Evolutionary conservation across 2,113 vertebrate genomes (phyloP), one percentile per base, ranked within the genome.

Genomic region (Stigmatopora argus): DNA sequence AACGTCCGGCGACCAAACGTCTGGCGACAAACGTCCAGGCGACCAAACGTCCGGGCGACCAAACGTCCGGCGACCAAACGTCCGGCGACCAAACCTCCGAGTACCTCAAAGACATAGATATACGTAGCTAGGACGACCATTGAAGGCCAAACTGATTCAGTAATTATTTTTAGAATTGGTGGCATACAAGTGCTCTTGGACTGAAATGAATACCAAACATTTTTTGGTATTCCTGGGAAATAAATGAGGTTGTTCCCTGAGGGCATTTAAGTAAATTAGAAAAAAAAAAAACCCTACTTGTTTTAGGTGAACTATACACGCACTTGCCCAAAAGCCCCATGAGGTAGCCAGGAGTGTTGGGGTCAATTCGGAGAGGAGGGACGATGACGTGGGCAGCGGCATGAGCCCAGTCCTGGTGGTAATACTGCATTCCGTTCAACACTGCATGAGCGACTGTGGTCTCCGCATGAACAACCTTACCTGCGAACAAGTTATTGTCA

Each of bases 241-340:
- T 7, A 7, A 41, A 41, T 41, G 6, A 8, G 38, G 9, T 41
- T 41, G 38, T 41, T 41, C 38, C 38, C 7, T 8, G 38, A 41
- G 38, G 38, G 38, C 2, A 41, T 41, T 41, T 41, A 41, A 41
- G 7, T 41, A 41, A 41, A 41, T 41, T 41, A 4, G 38, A 4
- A 41, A 41, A 9, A 38, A 38, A n/a, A 31, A 31, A 31, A 31
- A 31, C 26, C 26, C 26, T 31, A 2, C 26, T 31, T 65, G 15
- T 52, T 13, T 19, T 44, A 2, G 7, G 2, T 52, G 59, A 44
- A 41, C 2, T 26, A 15, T 21, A 51, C 55, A 71, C 95, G 85
- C 92, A 98, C 96, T 94, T 98, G 89, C 92, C 96, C 55, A 98
- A 91, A 85, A 98, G 92, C 82, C 96, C 94, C 93, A 98, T 96